Base-by-base conservation (phyloP, 2,797 vertebrate genomes). In the Ispidina picta region DNA sequence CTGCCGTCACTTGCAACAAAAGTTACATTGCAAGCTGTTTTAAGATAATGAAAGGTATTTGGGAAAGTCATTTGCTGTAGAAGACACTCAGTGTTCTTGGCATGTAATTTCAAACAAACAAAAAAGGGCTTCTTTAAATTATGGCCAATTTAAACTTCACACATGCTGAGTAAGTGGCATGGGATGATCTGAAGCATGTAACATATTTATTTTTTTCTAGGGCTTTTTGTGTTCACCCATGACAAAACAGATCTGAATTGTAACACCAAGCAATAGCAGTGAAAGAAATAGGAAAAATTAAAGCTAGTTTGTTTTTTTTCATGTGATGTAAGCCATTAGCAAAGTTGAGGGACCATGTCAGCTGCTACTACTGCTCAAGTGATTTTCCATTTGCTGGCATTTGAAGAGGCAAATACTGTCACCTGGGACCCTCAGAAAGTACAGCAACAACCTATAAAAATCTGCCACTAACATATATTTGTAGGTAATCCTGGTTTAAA, bases 331-430 rank as follows among this genome's bases (percentile, higher is more conserved):
- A 93, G 81, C 58, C 63, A 73, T 85, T 93, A 94, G 80, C 64
- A 56, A 79, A 86, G 65, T 90, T 71, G 97, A 97, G 97, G 97
- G 97, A 97, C 97, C 97, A 97, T 96, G 96, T 96, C 96, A 93
- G 94, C 94, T 91, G 83, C 94, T 96, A 86, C 58, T 92, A 83
- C 84, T 93, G 76, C 64, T 92, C 46, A 64, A 91, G 58, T 82
- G 71, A 90, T 83, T 88, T 91, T 94, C 92, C 90, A 91, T 88
- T 79, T 95, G 96, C 97, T 97, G 96, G 90, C 96, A 97, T 97
- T 97, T 93, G 72, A 84, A 64, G 90, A 94, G 91, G 85, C 65
- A 87, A 83, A 81, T n/a, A 37, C 22, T 78, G 72, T 94, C 56
- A 93, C 79, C 76, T 80, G 66, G 94, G 89, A 95, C 92, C 92